Evolutionary conservation across 2,797 vertebrate species (phyloP).

Genomic region (Muscicapa striata): DNA sequence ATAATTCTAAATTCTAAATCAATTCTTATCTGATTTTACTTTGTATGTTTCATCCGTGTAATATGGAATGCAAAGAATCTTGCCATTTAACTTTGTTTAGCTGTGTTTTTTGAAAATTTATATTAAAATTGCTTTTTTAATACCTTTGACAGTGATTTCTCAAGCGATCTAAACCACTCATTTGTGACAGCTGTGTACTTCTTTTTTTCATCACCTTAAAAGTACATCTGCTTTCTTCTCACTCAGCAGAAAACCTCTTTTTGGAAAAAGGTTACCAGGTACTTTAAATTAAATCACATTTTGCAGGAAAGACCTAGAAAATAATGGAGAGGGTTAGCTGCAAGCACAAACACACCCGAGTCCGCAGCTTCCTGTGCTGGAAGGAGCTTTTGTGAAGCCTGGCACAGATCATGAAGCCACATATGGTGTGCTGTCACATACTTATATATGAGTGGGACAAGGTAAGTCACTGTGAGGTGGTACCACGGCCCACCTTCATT

Average conservation of each 20-base stretch:
- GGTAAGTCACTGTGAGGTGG: background rate
- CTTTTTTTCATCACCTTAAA: background rate
- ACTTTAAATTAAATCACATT: background rate
- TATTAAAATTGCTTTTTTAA: background rate
- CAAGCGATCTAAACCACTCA: background rate
- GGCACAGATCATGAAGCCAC: background rate
- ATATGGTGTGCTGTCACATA: fast-evolving
- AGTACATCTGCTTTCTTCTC: background rate
- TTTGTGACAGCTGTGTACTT: background rate
- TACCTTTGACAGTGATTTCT: background rate
- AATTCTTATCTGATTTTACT: background rate
- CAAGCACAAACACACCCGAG: fast-evolving
- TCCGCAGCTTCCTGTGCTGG: background rate
- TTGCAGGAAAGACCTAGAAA: background rate
- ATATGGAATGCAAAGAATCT: background rate
- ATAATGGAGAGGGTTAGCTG: background rate
- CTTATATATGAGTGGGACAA: background rate
- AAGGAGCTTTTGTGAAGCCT: background rate
- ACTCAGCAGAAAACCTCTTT: background rate
- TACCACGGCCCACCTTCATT: background rate
- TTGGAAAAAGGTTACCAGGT: background rate
- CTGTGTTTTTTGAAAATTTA: background rate
- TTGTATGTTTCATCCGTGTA: background rate
- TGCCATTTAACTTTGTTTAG: background rate
- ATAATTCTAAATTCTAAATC: background rate